Conservation (phyloP, 2,113 vertebrate genomes). For the Oophaga pumilio region DNA sequence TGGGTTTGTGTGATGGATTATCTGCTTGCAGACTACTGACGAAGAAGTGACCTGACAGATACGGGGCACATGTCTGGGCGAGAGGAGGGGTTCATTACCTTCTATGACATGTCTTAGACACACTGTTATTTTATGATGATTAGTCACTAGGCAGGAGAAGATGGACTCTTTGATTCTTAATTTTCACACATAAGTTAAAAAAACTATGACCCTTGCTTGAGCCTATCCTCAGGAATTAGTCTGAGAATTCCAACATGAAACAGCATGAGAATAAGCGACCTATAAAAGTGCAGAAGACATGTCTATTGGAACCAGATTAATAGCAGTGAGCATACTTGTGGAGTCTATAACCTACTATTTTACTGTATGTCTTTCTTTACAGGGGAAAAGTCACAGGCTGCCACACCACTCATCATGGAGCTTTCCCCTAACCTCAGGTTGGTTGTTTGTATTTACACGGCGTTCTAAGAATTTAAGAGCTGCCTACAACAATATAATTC, state of each 20-base stretch:
- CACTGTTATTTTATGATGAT: slow-evolving; percentile 13
- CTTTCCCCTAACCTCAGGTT: slow-evolving; percentile 13
- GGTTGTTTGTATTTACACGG: not conserved
- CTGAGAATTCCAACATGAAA: slow-evolving; percentile 43
- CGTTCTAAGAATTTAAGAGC: not conserved
- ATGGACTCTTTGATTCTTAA: slow-evolving; percentile 5
- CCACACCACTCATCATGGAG: not conserved
- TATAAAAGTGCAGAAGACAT: not conserved
- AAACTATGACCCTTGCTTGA: not conserved
- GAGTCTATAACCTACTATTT: not conserved
- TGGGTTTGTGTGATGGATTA: not conserved
- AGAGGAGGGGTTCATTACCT: not conserved
- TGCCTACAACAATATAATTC: no score
- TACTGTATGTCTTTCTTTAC: slow-evolving; percentile 9
- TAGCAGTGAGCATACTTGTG: not conserved
- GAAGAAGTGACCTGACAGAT: slow-evolving; percentile 13
- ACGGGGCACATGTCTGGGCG: not conserved
- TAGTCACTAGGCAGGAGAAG: slow-evolving; percentile 5
- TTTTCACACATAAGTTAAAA: slow-evolving; percentile 16
- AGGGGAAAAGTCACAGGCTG: not conserved
- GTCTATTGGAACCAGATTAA: slow-evolving; percentile 30
- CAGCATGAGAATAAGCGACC: not conserved
- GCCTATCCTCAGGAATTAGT: slow-evolving; percentile 38
- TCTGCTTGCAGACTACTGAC: not conserved
- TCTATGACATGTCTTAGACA: not conserved